These are phyloP conservation scores for Alloscopus bannaensis DNA, from an alignment of 2,888 invertebrate genomes.

Conservation along the genomic window DNA sequence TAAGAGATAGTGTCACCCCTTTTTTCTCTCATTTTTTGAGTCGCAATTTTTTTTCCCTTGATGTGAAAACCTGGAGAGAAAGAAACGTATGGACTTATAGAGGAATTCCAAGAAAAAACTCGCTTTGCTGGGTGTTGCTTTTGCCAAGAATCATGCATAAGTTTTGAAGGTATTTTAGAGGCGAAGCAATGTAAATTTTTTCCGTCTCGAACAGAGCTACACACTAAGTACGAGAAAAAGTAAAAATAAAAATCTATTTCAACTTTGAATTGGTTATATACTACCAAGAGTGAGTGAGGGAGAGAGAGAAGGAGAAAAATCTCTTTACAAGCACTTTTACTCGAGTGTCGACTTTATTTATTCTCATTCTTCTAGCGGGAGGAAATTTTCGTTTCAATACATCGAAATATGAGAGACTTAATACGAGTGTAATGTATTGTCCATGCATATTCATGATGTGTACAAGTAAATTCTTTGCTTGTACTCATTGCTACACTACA, in stretches of 20 bases:
- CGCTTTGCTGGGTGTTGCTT: not conserved
- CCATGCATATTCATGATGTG: slow-evolving; percentile 8
- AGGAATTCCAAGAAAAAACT: not conserved
- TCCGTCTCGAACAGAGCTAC: slow-evolving; percentile 11
- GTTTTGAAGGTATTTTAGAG: slow-evolving; percentile 13
- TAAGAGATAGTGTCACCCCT: slow-evolving; percentile 57
- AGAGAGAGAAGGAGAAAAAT: slow-evolving; percentile 52
- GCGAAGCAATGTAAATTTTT: too few relatives aligned
- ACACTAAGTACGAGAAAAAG: slow-evolving; percentile 39
- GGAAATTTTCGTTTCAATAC: slow-evolving; percentile 54
- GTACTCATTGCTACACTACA: not conserved
- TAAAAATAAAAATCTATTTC: slow-evolving; percentile 44
- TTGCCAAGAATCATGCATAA: slow-evolving; percentile 16
- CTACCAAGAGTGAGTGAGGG: too few relatives aligned
- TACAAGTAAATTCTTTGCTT: not conserved
- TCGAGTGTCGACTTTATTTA: slow-evolving; percentile 67
- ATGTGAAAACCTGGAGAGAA: not conserved
- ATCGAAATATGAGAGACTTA: too few relatives aligned
- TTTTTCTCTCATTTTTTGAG: slow-evolving; percentile 31
- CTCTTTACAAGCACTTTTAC: slow-evolving; percentile 58
- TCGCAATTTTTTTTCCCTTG: slow-evolving; percentile 26
- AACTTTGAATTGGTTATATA: slow-evolving; percentile 54
- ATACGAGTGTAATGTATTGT: slow-evolving; percentile 9
- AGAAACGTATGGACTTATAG: too few relatives aligned
- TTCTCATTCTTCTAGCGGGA: slow-evolving; percentile 67